These are phyloP conservation scores for Solen grandis DNA, from an alignment of 1,140 invertebrate genomes.

Conservation along the genomic window DNA sequence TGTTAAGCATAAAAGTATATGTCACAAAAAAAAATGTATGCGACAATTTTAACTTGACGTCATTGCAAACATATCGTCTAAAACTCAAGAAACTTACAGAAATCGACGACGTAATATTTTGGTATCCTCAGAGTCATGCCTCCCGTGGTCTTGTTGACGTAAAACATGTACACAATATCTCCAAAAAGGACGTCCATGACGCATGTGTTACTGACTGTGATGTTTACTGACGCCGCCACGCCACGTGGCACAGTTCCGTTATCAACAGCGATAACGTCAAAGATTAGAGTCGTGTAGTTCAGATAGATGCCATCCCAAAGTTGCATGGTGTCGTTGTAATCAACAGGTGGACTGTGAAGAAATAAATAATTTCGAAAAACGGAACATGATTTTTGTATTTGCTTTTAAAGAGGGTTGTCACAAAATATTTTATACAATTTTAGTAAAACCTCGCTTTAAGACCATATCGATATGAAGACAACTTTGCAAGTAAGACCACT, in stretches of 20 bases:
- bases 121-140: conserved; percentile 58
- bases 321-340: conserved; percentile 58
- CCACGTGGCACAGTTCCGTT: conserved; percentile 59
- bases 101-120: conserved; percentile 63
- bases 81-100: conserved; percentile 63
- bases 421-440: too few relatives aligned
- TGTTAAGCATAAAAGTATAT: too few relatives aligned
- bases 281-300: conserved; percentile 57
- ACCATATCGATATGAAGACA: too few relatives aligned
- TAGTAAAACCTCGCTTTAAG: too few relatives aligned
- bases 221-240: conserved; percentile 41
- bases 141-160: conserved; percentile 57
- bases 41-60: too few relatives aligned
- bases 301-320: conserved; percentile 56
- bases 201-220: conserved; percentile 64
- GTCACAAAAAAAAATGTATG: too few relatives aligned
- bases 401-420: too few relatives aligned
- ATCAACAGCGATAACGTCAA: conserved; percentile 61
- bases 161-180: conserved; percentile 51
- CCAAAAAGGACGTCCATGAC: conserved; percentile 63
- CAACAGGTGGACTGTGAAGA: conserved; percentile 53
- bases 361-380: neutral
- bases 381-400: too few relatives aligned
- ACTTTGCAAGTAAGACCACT: too few relatives aligned
- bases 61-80: too few relatives aligned